phyloP scores from a whole-genome alignment of 1,140 invertebrate species.

The Mesaphorura yosii region DNA sequence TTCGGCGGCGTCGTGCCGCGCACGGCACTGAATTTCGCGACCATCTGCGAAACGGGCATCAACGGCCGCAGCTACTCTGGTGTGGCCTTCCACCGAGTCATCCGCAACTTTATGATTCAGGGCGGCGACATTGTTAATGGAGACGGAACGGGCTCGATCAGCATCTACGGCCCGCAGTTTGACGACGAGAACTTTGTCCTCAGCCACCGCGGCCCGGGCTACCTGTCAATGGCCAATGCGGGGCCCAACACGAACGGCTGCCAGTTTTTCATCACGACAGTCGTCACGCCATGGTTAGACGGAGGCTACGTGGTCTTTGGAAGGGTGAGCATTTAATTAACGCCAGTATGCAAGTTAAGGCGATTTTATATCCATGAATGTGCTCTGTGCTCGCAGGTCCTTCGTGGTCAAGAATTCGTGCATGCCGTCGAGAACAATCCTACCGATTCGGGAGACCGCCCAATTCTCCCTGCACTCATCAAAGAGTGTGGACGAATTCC shows the following conservation, averaged over 20 bases:
- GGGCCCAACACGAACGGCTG: conserved; percentile 58
- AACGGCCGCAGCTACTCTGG: conserved; percentile 18
- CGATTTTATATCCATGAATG: too few species aligned
- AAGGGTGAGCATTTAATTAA: too few species aligned
- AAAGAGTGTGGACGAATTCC: neutral
- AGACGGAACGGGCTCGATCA: conserved; percentile 63
- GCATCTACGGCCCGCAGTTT: conserved; percentile 86
- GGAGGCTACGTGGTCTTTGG: conserved; percentile 88
- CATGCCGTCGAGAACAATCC: too few species aligned
- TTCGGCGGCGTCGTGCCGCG: conserved; percentile 89
- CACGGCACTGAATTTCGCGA: conserved; percentile 83
- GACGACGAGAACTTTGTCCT: conserved; percentile 88
- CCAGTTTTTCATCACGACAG: conserved; percentile 90
- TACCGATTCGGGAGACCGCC: neutral
- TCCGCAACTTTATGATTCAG: conserved; percentile 83
- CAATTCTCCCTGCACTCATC: neutral
- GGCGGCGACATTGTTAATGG: conserved; percentile 67
- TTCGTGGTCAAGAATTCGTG: too few species aligned
- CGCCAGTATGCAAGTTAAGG: too few species aligned
- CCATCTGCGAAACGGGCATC: conserved; percentile 59
- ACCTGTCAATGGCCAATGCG: conserved; percentile 92
- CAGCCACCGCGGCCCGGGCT: conserved; percentile 74
- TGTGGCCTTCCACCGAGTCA: conserved; percentile 45
- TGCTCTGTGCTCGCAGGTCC: too few species aligned
- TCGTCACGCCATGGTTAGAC: conserved; percentile 81